Conservation (phyloP, 2,113 vertebrate genomes). For the Pampusana beccarii region DNA sequence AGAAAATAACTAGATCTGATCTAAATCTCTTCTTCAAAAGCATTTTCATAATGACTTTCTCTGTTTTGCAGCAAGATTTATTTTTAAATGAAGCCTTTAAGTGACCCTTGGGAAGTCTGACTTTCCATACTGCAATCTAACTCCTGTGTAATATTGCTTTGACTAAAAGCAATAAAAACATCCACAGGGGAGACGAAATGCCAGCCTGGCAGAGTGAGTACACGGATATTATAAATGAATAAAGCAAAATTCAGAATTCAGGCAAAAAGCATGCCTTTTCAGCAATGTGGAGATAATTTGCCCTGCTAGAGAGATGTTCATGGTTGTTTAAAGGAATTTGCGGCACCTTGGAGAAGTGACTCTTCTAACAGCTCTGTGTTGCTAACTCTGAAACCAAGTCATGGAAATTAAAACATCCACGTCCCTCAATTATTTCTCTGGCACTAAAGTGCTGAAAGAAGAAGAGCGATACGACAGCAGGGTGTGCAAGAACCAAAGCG, state of each 20-base stretch:
- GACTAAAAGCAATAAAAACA: constrained; percentile 6
- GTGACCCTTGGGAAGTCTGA: background rate
- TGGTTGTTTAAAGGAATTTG: background rate
- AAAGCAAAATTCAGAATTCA: background rate
- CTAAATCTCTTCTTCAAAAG: background rate
- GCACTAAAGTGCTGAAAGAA: background rate
- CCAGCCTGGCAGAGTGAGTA: background rate
- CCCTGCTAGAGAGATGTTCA: background rate
- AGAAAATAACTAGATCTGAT: background rate
- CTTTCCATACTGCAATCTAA: background rate
- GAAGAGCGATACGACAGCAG: background rate
- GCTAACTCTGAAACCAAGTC: background rate
- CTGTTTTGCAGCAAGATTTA: background rate
- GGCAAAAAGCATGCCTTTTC: background rate
- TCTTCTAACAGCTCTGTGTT: accelerated
- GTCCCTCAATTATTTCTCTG: background rate
- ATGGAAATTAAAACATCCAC: background rate
- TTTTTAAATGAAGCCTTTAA: background rate
- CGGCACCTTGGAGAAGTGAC: background rate
- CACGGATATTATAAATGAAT: background rate
- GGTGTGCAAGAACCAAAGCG: background rate
- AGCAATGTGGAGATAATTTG: background rate
- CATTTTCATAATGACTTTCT: background rate
- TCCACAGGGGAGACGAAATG: background rate
- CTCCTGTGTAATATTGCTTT: background rate